These are phyloP conservation scores for Amphipyra berbera DNA, from an alignment of 2,888 invertebrate genomes.

Conservation along the genomic window DNA sequence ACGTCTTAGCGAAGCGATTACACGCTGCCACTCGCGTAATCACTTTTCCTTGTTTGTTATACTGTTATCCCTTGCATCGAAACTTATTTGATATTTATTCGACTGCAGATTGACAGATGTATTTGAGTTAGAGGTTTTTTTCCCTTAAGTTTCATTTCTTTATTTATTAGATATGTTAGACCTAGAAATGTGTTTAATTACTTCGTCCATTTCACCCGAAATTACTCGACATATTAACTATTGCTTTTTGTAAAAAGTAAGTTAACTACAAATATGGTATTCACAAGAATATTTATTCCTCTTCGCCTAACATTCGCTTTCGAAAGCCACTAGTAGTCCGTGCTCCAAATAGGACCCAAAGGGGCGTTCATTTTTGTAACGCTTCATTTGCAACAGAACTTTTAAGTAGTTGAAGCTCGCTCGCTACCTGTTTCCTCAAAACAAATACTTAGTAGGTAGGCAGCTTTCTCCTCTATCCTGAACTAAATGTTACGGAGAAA, in stretches of 20 bases:
- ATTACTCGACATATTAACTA: too few species aligned
- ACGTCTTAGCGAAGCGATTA: slow-evolving; percentile 68
- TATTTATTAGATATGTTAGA: too few species aligned
- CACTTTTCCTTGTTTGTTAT: slow-evolving; percentile 62
- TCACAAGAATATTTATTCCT: not conserved
- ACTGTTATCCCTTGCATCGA: slow-evolving; percentile 29
- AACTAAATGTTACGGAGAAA: slow-evolving; percentile 67
- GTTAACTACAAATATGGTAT: not conserved
- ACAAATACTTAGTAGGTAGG: slow-evolving; percentile 72
- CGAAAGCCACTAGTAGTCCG: slow-evolving; percentile 56
- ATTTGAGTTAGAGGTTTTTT: too few species aligned
- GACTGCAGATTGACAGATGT: slow-evolving; percentile 1
- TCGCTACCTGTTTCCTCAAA: slow-evolving; percentile 74
- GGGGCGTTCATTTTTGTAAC: slow-evolving; percentile 80
- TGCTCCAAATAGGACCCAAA: slow-evolving; percentile 62
- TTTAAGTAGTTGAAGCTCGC: slow-evolving; percentile 80
- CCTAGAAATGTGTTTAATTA: too few species aligned
- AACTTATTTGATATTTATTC: slow-evolving; percentile 36
- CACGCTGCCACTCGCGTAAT: slow-evolving; percentile 63
- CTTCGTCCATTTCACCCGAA: too few species aligned
- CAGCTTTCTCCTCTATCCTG: slow-evolving; percentile 59
- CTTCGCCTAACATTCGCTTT: slow-evolving; percentile 43
- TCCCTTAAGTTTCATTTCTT: too few species aligned
- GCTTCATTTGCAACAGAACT: slow-evolving; percentile 84
- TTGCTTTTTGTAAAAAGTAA: not conserved